Base-by-base conservation (phyloP, 1,140 invertebrate genomes). In the Dendrolimus kikuchii region DNA sequence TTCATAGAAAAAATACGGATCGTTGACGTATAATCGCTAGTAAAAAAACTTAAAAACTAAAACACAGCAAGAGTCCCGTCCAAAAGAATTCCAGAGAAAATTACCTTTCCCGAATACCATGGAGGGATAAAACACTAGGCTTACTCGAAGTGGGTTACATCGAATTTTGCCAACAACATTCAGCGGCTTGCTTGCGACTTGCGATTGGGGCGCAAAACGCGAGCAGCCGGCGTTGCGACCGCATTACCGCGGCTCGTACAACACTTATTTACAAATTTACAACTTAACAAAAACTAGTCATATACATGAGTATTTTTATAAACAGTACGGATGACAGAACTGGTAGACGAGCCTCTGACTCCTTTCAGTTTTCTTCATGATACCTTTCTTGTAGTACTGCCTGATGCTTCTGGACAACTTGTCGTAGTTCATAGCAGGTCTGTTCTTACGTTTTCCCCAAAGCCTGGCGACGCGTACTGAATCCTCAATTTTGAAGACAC, bases 341-440 rank as follows among this genome's bases (percentile, higher is more conserved):
- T 99, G 98, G 86, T 99, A 99, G 47, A 99, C 98, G 57, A 99
- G 91, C 74, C 98, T 92, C 88, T 99, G 98, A 56, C 97, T 98
- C 42, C 98, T 90, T 74, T 98, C 96, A 4, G 98, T 99, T 85
- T 99, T 99, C 90, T 98, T 98, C 96, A 99, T 99, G 85, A 99
- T 99, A 45, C 97, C 97, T 85, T 99, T 99, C 87, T 99, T 99
- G 91, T 99, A 99, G 88, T 99, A 99, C 84, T 99, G 98, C 9
- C 98, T 89, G 64, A 99, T 98, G 60, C 97, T 99, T 45, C 98
- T 92, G 53, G 96, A 98, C 40, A 99, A 88, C 81, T 99, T 99
- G 89, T 99, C 98, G 88, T 99, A 99, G 88, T 99, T 99, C 98
- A 99, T 99, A 4, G 97, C 97, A 0, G 98, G 97, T 7, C 98